A percentile compares a stretch with the other conserved stretches of the same genome.
Conservation (phyloP, 1,140 invertebrate species). For the Eupeodes corollae region DNA sequence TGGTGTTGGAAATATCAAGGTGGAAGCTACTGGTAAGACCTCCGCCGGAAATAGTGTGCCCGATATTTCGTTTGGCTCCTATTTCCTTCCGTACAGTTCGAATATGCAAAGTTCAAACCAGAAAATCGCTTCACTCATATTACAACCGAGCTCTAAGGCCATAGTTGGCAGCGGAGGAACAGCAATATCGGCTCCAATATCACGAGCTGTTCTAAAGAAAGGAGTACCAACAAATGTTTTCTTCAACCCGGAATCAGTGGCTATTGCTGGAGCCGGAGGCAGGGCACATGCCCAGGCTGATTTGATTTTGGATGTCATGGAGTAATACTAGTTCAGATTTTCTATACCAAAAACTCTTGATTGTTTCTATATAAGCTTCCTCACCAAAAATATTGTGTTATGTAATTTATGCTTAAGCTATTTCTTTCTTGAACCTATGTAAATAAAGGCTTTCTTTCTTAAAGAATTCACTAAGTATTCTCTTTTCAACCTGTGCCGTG, state of each 20-base stretch:
- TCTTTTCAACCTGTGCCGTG: too few relatives aligned
- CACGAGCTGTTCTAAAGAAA: slow-evolving; percentile 42
- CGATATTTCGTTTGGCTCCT: slow-evolving; percentile 29
- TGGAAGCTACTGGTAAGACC: slow-evolving; percentile 31
- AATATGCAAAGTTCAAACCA: slow-evolving; percentile 8
- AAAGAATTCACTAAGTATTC: background rate
- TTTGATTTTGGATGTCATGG: slow-evolving; percentile 39
- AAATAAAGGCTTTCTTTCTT: background rate
- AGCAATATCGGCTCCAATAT: slow-evolving; percentile 55
- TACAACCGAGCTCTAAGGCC: slow-evolving; percentile 51
- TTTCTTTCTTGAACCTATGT: background rate
- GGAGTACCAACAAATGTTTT: slow-evolving; percentile 44
- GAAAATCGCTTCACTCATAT: slow-evolving; percentile 40
- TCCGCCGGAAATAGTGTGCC: slow-evolving; percentile 20
- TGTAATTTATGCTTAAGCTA: background rate
- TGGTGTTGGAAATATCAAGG: slow-evolving; percentile 16
- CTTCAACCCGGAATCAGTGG: slow-evolving; percentile 51
- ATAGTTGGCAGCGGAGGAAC: slow-evolving; percentile 49
- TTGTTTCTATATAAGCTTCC: background rate
- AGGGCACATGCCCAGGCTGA: slow-evolving; percentile 57
- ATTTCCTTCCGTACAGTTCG: slow-evolving; percentile 23
- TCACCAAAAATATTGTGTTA: background rate
- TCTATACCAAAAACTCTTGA: background rate
- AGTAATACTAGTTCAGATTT: background rate
- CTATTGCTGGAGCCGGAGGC: slow-evolving; percentile 58